A percentile compares a stretch with the other conserved stretches of the same genome.
Evolutionary conservation across 2,888 invertebrate species (phyloP).

Genomic region (Ceramica pisi): DNA sequence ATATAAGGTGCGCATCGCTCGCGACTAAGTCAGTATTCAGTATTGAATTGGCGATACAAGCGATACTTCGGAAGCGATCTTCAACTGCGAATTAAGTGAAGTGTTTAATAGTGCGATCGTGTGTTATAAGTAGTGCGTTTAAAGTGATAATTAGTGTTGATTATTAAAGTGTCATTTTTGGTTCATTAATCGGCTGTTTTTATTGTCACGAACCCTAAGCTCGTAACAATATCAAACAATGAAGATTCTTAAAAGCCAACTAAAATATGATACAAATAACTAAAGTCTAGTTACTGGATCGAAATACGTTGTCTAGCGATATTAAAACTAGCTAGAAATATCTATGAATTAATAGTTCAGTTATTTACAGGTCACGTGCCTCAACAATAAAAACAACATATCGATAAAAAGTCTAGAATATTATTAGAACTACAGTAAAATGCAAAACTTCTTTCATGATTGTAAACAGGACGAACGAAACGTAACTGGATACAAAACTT

Average conservation of each 20-base stretch:
- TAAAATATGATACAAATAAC: neutral
- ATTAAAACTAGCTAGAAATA: neutral
- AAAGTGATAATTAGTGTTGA: too few species aligned
- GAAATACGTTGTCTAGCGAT: neutral
- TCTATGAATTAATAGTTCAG: neutral
- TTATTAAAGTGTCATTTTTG: too few species aligned
- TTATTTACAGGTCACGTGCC: constrained; percentile 13
- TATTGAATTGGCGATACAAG: too few species aligned
- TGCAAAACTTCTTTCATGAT: constrained; percentile 25
- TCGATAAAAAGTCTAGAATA: constrained; percentile 29
- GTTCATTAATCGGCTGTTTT: too few species aligned
- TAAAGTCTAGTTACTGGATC: neutral
- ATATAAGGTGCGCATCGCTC: too few species aligned
- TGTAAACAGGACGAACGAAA: constrained; percentile 27
- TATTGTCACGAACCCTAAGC: too few species aligned
- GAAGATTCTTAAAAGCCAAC: neutral
- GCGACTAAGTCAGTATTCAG: too few species aligned
- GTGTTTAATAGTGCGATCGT: too few species aligned
- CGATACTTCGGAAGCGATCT: too few species aligned
- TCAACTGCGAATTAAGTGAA: too few species aligned
- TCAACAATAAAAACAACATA: neutral
- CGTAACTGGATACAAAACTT: constrained; percentile 17
- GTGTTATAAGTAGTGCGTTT: too few species aligned
- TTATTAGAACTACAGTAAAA: constrained; percentile 12
- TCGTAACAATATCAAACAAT: too few species aligned